These are phyloP conservation scores for Dasyornis broadbenti DNA, from an alignment of 2,113 vertebrate species.

Conservation along the genomic window DNA sequence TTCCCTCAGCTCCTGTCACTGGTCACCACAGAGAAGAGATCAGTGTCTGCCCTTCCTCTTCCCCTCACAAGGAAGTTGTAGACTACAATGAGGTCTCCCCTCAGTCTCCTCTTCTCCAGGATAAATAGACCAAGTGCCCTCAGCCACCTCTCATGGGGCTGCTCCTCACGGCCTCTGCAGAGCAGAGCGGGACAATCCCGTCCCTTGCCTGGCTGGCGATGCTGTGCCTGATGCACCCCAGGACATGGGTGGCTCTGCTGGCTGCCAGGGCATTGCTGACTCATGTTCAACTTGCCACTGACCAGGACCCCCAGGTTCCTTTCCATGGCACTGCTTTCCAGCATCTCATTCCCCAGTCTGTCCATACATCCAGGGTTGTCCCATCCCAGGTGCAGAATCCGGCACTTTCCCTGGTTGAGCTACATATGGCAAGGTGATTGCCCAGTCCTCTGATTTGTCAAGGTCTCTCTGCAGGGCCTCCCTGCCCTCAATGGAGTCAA, in stretches of 20 bases:
- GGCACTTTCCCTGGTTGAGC: too few relatives aligned
- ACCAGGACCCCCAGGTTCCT: background rate
- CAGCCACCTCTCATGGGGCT: rapidly evolving
- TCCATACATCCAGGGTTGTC: too few relatives aligned
- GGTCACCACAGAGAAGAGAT: background rate
- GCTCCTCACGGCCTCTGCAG: background rate
- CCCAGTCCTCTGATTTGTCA: too few relatives aligned
- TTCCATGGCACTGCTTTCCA: too few relatives aligned
- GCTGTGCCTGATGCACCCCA: background rate
- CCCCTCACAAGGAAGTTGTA: rapidly evolving
- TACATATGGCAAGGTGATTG: too few relatives aligned
- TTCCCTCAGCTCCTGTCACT: background rate
- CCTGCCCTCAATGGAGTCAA: too few relatives aligned
- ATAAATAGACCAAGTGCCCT: background rate
- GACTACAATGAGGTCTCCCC: background rate
- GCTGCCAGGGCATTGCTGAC: background rate
- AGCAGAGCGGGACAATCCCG: background rate
- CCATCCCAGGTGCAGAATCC: too few relatives aligned
- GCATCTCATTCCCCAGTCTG: too few relatives aligned
- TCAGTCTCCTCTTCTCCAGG: background rate
- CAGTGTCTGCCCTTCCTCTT: background rate
- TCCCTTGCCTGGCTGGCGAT: background rate
- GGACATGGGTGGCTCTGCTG: rapidly evolving
- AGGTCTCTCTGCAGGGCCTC: too few relatives aligned
- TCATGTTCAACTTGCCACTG: background rate